These are phyloP conservation scores for Drymodes brunneopygia DNA, from an alignment of 2,113 vertebrate genomes.

Conservation along the genomic window DNA sequence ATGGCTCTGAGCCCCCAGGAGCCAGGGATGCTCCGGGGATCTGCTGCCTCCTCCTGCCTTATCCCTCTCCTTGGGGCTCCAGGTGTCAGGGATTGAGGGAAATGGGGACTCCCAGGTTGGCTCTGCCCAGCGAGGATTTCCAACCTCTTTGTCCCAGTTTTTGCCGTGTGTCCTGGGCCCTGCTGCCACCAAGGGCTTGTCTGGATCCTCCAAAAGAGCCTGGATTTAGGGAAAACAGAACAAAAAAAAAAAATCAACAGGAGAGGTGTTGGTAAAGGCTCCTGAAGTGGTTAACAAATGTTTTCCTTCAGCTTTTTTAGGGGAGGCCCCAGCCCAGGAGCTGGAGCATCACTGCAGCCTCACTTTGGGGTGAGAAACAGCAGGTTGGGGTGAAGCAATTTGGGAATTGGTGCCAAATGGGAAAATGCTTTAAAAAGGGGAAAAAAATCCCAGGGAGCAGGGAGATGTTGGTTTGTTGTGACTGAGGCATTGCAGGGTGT, in stretches of 20 bases:
- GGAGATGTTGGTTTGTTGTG: not conserved
- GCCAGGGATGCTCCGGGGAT: not conserved
- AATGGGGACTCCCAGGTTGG: not conserved
- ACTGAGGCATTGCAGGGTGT: not conserved
- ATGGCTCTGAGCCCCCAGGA: fast-evolving
- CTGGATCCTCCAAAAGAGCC: not conserved
- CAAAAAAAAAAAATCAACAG: fast-evolving
- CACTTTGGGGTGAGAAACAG: not conserved
- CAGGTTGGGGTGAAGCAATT: not conserved
- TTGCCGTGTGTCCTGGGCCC: fast-evolving
- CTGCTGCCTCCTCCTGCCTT: not conserved
- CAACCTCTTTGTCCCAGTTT: not conserved
- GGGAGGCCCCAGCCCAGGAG: not conserved
- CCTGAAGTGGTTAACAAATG: fast-evolving
- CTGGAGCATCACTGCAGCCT: fast-evolving
- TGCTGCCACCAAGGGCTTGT: fast-evolving
- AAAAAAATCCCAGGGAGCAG: too few species aligned
- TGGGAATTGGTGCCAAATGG: not conserved
- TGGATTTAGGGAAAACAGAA: not conserved
- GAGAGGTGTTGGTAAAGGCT: not conserved
- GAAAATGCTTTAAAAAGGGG: not conserved
- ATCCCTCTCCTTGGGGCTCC: not conserved
- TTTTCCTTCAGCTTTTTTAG: not conserved
- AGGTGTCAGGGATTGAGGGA: fast-evolving
- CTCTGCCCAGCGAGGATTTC: not conserved